phyloP scores from a whole-genome alignment of 2,888 invertebrate genomes.

The Andrena bucephala region DNA sequence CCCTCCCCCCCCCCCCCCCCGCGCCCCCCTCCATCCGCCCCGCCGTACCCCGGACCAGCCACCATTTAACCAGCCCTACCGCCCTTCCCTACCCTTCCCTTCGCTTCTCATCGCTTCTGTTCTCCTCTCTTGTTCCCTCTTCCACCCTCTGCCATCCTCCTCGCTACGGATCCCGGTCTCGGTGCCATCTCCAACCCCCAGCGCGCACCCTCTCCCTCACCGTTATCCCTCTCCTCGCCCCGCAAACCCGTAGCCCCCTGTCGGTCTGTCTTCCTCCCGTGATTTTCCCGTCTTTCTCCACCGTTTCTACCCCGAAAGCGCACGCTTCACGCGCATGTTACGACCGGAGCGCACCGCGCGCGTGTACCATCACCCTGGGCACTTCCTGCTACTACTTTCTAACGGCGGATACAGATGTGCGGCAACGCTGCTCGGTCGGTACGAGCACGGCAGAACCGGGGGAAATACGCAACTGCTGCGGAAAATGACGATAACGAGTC shows the following conservation, averaged over 20 bases:
- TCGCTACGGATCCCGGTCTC: slow-evolving; percentile 57
- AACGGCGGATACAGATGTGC: slow-evolving; percentile 39
- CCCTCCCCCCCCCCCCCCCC: neutral
- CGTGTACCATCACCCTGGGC: slow-evolving; percentile 54
- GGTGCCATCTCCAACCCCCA: slow-evolving; percentile 62
- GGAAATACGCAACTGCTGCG: neutral
- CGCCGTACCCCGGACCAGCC: slow-evolving; percentile 39
- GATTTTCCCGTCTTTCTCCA: slow-evolving; percentile 32
- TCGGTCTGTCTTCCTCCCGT: slow-evolving; percentile 14
- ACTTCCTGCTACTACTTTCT: slow-evolving; percentile 56
- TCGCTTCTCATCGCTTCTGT: slow-evolving; percentile 21
- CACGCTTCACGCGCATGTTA: slow-evolving; percentile 79
- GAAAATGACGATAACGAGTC: slow-evolving; percentile 6
- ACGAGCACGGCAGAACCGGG: neutral
- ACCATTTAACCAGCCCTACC: slow-evolving; percentile 51
- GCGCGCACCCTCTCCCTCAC: slow-evolving; percentile 40
- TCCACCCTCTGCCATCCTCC: slow-evolving; percentile 36
- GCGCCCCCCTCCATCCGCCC: neutral
- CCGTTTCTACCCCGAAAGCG: slow-evolving; percentile 59
- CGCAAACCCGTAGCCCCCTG: neutral
- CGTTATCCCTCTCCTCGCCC: slow-evolving; percentile 26
- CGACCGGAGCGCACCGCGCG: slow-evolving; percentile 71
- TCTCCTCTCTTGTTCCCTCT: slow-evolving; percentile 37
- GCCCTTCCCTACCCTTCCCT: slow-evolving; percentile 28
- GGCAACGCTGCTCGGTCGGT: slow-evolving; percentile 39